phyloP scores from a whole-genome alignment of 1,140 invertebrate species.

The Lutraria rhynchaena region DNA sequence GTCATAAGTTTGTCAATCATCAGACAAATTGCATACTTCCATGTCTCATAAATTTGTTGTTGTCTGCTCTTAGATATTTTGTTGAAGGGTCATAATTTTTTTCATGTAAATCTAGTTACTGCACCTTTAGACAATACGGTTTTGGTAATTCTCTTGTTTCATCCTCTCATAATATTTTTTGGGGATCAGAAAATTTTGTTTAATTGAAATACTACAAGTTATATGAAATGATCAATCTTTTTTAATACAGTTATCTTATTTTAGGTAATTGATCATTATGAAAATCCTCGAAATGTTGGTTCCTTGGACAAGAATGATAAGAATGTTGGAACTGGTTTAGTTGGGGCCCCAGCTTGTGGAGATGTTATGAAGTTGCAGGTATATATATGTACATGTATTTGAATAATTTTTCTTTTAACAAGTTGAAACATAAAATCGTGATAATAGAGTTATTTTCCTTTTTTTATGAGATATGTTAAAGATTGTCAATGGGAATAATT shows the following conservation, averaged over 20 bases:
- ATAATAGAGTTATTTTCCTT: too few species aligned
- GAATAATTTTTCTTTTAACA: too few species aligned
- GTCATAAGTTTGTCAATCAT: too few species aligned
- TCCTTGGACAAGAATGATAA: conserved; percentile 97
- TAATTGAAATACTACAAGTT: neutral
- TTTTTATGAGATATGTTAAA: too few species aligned
- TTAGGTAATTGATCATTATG: conserved; percentile 99
- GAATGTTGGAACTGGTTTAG: conserved; percentile 97
- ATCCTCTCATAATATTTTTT: neutral
- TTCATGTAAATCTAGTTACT: neutral
- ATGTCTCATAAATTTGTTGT: too few species aligned
- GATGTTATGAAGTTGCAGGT: conserved; percentile 99
- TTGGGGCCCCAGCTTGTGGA: conserved; percentile 99
- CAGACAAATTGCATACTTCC: too few species aligned
- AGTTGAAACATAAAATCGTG: too few species aligned
- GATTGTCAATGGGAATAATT: too few species aligned
- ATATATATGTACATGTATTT: too few species aligned
- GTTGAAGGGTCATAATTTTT: neutral
- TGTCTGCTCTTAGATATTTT: conserved; percentile 5
- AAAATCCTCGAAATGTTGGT: conserved; percentile 99
- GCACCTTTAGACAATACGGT: neutral
- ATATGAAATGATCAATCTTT: neutral
- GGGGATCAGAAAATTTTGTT: neutral
- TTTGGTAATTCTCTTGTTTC: neutral
- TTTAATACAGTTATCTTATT: neutral